Base-by-base conservation (phyloP, 2,888 invertebrate genomes). In the Drosophila niveifrons region DNA sequence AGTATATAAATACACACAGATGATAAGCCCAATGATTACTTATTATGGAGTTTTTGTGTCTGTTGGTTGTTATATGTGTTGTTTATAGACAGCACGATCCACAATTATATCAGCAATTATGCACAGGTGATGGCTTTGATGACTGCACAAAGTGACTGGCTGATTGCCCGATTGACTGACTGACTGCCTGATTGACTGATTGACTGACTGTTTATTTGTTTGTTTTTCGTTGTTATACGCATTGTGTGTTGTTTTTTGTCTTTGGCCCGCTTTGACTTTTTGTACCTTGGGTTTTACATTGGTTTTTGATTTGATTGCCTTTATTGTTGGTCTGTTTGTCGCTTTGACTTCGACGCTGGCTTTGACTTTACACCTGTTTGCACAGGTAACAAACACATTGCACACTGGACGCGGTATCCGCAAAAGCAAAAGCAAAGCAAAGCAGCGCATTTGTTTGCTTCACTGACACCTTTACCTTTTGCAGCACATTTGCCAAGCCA, bases 291-390 rank as follows among this genome's bases (percentile, higher is more conserved):
- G n/a, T n/a, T 56, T 70, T 39, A 34, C 34, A 39, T 68, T 46
- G 50, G 13, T 73, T 66, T 73, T 66, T 62, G 55, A 39, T 59
- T 68, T 66, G 67, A 58, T 73, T 78, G 65, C 56, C 51, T 53
- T 51, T 6, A 18, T 53, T 46, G 39, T 51, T 41, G 46, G 58
- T 62, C 53, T 53, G 66, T 72, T 79, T 87, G 72, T 71, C 75
- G 82, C 82, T 87, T 72, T 87, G 80, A 4, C 34, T 34, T 34
- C 9, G 29, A 10, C 31, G 9, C 8, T 34, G 34, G n/a, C 82
- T 87, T 83, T 82, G 82, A 67, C 82, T 84, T 87, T 75, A 85
- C 85, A 87, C 80, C 69, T 83, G 82, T 87, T 72, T 83, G 82
- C 82, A 72, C 74, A 75, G 66, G 61, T 55, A 53, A 66, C 36